Evolutionary conservation across 2,113 vertebrate species (phyloP).

Genomic region (Zosterops pallidus): DNA sequence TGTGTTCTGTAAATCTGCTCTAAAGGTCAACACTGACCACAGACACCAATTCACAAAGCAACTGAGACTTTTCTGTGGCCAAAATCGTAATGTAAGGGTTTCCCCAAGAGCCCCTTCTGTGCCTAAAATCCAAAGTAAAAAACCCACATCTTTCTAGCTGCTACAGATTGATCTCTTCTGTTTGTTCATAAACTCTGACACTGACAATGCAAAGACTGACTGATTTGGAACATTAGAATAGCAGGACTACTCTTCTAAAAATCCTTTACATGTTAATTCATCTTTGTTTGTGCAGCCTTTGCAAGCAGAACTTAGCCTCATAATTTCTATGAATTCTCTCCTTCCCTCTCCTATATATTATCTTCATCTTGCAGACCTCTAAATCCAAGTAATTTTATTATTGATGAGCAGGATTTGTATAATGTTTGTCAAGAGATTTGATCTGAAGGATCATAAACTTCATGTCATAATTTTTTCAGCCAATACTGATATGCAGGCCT

Average conservation of each 20-base stretch:
- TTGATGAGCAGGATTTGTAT: not conserved
- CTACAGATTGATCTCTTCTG: not conserved
- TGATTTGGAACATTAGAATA: not conserved
- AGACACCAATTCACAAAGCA: not conserved
- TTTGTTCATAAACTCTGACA: not conserved
- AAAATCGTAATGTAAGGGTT: not conserved
- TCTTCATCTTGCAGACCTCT: not conserved
- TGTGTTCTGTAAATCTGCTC: not conserved
- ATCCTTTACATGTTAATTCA: not conserved
- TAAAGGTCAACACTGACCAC: not conserved
- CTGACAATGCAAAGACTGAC: not conserved
- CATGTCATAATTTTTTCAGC: not conserved
- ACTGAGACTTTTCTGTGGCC: not conserved
- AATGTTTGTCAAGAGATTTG: conserved; percentile 5
- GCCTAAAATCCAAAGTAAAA: not conserved
- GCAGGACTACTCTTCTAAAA: not conserved
- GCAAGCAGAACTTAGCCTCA: not conserved
- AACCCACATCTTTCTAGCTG: not conserved
- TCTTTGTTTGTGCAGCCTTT: not conserved
- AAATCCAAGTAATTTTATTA: not conserved
- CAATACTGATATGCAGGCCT: not conserved
- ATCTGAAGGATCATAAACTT: conserved; percentile 15
- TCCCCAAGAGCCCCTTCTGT: not conserved
- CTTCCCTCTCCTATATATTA: not conserved
- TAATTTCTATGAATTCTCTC: not conserved